Conservation (phyloP, 2,113 vertebrate species). For the Crotophaga sulcirostris region DNA sequence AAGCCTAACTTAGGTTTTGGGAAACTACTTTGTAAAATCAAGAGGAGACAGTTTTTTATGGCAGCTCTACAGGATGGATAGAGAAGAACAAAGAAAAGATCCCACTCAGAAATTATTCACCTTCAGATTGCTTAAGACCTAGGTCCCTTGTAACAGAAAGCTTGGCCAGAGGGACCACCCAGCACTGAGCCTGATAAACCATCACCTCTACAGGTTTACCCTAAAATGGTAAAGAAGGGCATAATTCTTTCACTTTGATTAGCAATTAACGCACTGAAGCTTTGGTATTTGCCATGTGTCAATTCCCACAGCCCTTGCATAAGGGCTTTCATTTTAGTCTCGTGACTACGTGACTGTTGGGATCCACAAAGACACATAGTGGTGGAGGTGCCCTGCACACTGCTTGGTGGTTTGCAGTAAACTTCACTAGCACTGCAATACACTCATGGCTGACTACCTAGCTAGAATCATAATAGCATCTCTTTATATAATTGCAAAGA, state of each 20-base stretch:
- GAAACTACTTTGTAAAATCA: neutral
- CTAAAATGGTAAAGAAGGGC: neutral
- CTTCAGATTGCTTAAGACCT: neutral
- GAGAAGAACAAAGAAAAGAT: neutral
- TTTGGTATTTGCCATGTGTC: neutral
- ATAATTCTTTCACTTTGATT: neutral
- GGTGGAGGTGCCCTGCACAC: neutral
- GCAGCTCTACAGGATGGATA: neutral
- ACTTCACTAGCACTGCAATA: neutral
- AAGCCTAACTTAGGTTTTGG: neutral
- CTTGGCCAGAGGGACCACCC: neutral
- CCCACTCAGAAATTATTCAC: neutral
- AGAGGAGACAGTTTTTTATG: neutral
- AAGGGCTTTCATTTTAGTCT: neutral
- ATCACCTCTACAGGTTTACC: neutral
- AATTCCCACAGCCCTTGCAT: neutral
- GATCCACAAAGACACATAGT: neutral
- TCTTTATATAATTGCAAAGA: neutral
- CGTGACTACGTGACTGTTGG: neutral
- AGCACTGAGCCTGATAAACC: neutral
- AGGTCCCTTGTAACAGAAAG: neutral
- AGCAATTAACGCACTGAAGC: neutral
- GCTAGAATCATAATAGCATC: neutral
- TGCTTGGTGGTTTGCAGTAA: neutral
- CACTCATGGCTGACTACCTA: fast-evolving